Percentiles rank a stretch among this genome's conserved stretches.
Evolutionary conservation across 2,888 invertebrate genomes (phyloP).

Genomic region (Lysandra bellargus): DNA sequence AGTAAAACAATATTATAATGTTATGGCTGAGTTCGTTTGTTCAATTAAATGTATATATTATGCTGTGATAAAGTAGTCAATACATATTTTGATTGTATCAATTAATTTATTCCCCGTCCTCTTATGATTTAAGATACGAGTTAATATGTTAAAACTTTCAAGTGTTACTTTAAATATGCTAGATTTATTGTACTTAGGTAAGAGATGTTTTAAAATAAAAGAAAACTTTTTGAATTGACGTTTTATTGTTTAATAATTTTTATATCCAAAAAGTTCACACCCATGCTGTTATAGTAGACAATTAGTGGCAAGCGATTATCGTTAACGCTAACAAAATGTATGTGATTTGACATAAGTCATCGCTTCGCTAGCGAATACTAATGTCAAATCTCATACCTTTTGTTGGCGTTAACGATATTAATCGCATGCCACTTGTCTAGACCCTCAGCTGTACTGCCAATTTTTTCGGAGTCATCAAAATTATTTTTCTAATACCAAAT

Average conservation of each 20-base stretch:
- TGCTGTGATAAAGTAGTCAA: constrained; percentile 10
- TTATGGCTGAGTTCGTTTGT: neutral
- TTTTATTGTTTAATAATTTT: constrained; percentile 27
- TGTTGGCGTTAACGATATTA: no score
- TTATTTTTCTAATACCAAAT: no score
- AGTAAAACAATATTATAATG: neutral
- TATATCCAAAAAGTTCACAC: neutral
- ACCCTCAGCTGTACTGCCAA: no score
- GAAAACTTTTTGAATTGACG: constrained; percentile 32
- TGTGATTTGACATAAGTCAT: no score
- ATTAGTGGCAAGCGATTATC: no score
- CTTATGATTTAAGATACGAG: neutral
- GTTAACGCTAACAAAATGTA: no score
- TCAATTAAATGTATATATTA: neutral
- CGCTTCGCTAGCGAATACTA: no score
- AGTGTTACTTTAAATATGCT: constrained; percentile 50
- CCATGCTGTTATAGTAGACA: no score
- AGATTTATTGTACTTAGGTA: constrained; percentile 45
- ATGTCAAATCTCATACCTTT: no score
- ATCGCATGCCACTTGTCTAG: no score
- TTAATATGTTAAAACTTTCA: constrained; percentile 23
- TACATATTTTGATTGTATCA: neutral
- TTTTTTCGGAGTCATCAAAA: no score
- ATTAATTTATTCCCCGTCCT: constrained; percentile 12
- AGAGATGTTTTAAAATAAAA: constrained; percentile 40